Base-by-base conservation (phyloP, 2,113 vertebrate species). In the Onychostruthus taczanowskii region DNA sequence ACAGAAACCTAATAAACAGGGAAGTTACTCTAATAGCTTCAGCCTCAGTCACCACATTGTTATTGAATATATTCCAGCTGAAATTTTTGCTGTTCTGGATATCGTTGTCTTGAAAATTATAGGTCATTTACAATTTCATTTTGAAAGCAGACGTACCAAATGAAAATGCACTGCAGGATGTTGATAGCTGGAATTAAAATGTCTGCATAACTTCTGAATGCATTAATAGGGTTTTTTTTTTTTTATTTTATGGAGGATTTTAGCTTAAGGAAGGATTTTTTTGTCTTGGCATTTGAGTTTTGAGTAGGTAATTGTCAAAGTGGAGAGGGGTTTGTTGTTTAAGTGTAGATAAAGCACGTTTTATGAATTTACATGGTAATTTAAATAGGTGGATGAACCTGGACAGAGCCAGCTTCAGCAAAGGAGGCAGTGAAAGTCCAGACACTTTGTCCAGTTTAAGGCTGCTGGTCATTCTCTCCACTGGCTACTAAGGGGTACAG, bases 381-480 rank as follows among this genome's bases (percentile, higher is more conserved):
- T 47, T 44, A 23, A 47, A 16, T 35, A 33, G 18, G 4, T n/a
- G 21, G 16, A 46, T 35, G 49, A 58, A 62, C 12, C n/a, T 88
- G 44, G 33, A 39, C 37, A 79, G 24, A 73, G 13, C 16, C n/a
- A 37, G 7, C 16, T 70, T 79, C 58, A 21, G 22, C 27, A 52
- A 17, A 67, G 22, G 18, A 63, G 23, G 13, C 15, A 26, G 33
- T 23, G n/a, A 30, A 85, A 74, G 50, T 59, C 35, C 44, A 17
- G n/a, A 7, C 0, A 2, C 2, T 9, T 35, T 59, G 19, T 49
- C 37, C 33, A 16, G 3, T 13, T 23, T 61, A 1, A 1, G 3
- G 3, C 21, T 87, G 19, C 0, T 89, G 44, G 14, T 46, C 18
- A 43, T 47, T 58, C 28, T 74, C 10, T 66, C 23, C 21, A 15